A percentile compares a stretch with the other conserved stretches of the same genome.
phyloP scores from a whole-genome alignment of 2,113 vertebrate genomes.

The Poicephalus meyeri region DNA sequence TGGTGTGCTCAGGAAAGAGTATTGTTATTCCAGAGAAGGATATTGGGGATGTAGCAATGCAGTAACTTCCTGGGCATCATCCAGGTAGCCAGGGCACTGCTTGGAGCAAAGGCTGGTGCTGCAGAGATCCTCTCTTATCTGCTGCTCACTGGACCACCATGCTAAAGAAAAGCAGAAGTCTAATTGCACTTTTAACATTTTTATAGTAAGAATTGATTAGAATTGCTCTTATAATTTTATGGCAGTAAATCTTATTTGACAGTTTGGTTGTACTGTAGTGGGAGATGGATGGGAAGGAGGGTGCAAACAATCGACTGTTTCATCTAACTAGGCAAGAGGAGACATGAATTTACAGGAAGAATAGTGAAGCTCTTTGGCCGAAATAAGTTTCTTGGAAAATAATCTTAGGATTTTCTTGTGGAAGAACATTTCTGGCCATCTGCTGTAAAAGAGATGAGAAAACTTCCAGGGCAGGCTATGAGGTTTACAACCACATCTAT shows the following conservation, averaged over 20 bases:
- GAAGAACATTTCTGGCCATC: neutral
- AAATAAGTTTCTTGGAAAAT: neutral
- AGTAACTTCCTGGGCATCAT: neutral
- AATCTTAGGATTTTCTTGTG: neutral
- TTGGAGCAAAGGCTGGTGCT: neutral
- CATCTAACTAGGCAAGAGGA: neutral
- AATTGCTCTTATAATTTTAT: neutral
- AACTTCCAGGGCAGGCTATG: neutral
- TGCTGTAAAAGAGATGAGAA: neutral
- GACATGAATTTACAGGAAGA: neutral
- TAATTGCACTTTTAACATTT: neutral
- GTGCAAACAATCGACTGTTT: neutral
- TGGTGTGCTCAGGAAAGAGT: too few relatives aligned
- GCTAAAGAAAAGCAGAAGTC: neutral
- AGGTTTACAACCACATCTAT: neutral
- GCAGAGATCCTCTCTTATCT: neutral
- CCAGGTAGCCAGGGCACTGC: neutral
- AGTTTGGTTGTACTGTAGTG: neutral
- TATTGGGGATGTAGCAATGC: too few relatives aligned
- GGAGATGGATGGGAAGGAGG: constrained; percentile 31
- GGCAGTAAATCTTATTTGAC: constrained; percentile 37
- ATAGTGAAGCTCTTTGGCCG: neutral
- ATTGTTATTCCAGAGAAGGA: too few relatives aligned
- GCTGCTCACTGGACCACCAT: neutral
- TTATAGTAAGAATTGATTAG: neutral